Percentiles rank a stretch among this genome's conserved stretches.
Evolutionary conservation across 2,113 vertebrate genomes (phyloP).

Genomic region (Sclerurus mexicanus): DNA sequence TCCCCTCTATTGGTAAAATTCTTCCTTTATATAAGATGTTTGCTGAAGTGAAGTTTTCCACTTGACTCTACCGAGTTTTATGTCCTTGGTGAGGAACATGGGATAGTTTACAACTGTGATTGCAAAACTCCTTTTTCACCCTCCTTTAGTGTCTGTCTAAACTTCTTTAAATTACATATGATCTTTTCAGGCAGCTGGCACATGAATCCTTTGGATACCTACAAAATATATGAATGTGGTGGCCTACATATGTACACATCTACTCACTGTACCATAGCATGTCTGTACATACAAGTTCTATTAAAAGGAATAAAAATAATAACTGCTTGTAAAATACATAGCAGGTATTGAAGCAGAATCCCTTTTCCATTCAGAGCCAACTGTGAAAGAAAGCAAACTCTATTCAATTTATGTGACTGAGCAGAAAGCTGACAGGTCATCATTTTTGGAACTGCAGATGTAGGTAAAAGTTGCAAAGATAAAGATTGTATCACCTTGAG

Average conservation of each 20-base stretch:
- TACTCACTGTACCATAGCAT: not conserved
- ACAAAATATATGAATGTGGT: not conserved
- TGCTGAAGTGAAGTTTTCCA: not conserved
- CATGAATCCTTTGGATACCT: not conserved
- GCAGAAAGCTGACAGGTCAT: not conserved
- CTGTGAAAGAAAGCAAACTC: not conserved
- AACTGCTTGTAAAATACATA: not conserved
- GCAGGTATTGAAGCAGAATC: not conserved
- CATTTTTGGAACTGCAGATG: not conserved
- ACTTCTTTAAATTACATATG: not conserved
- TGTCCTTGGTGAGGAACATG: not conserved
- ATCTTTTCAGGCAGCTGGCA: not conserved
- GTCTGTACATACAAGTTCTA: accelerated
- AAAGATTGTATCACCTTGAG: not conserved
- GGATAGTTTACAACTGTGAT: not conserved
- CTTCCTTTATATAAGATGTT: not conserved
- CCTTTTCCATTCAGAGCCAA: not conserved
- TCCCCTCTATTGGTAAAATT: not conserved
- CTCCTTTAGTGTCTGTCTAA: not conserved
- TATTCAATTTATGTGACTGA: not conserved
- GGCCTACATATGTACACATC: not conserved
- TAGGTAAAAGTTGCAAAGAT: not conserved
- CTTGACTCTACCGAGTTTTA: not conserved
- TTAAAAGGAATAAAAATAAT: not conserved
- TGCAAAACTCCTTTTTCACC: not conserved